Conservation (phyloP, 2,113 vertebrate genomes). For the human (Homo sapiens) region GRCh38 chr12:68891001-68891500, state of each 20-base stretch:
- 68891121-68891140: background rate
- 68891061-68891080: background rate
- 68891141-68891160: background rate
- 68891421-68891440: background rate
- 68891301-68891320: background rate
- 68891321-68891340: background rate
- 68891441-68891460: background rate
- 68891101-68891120: background rate
- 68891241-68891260: background rate
- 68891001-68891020: background rate
- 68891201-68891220: background rate
- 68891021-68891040: background rate
- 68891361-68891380: background rate
- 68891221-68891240: background rate
- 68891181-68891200: background rate
- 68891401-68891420: background rate
- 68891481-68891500: background rate
- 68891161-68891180: background rate
- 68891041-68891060: background rate
- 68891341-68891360: background rate
- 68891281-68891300: background rate
- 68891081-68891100: background rate
- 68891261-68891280: background rate
- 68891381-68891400: background rate
- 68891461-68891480: background rate